Percentiles rank a stretch among this genome's conserved stretches.
phyloP scores from a whole-genome alignment of 1,140 invertebrate species.

The Physella acuta region DNA sequence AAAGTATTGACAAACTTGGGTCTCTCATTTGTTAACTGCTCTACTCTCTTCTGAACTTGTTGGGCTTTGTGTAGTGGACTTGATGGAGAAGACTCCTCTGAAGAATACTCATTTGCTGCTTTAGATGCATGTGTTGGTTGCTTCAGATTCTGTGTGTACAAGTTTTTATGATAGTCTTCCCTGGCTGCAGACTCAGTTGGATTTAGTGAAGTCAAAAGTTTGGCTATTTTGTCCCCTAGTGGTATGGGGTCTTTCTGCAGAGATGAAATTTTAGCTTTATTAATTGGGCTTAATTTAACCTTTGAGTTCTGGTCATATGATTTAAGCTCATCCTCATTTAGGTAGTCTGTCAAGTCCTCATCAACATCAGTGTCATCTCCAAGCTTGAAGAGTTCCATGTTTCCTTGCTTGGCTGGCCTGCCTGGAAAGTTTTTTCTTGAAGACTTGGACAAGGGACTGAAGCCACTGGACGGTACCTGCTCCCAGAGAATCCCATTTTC shows the following conservation, averaged over 20 bases:
- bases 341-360: conserved; percentile 9
- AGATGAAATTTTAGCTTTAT: background rate
- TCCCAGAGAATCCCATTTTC: conserved; percentile 39
- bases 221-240: conserved; percentile 6
- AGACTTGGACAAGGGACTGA: background rate
- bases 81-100: background rate
- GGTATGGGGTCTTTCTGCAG: background rate
- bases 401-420: background rate
- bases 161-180: background rate
- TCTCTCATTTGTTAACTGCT: conserved; percentile 22
- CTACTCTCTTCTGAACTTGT: conserved; percentile 30
- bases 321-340: background rate
- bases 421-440: background rate
- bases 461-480: background rate
- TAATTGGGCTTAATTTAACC: no score
- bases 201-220: background rate
- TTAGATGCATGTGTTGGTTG: background rate
- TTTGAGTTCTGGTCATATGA: no score
- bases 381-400: background rate
- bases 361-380: conserved; percentile 15
- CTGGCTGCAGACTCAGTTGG: background rate
- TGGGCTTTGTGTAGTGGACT: conserved; percentile 33
- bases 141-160: background rate
- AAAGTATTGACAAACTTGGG: background rate
- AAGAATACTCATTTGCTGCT: conserved; percentile 5